A percentile compares a stretch with the other conserved stretches of the same genome.
phyloP scores from a whole-genome alignment of 2,888 invertebrate genomes.

The Nomada fucata region DNA sequence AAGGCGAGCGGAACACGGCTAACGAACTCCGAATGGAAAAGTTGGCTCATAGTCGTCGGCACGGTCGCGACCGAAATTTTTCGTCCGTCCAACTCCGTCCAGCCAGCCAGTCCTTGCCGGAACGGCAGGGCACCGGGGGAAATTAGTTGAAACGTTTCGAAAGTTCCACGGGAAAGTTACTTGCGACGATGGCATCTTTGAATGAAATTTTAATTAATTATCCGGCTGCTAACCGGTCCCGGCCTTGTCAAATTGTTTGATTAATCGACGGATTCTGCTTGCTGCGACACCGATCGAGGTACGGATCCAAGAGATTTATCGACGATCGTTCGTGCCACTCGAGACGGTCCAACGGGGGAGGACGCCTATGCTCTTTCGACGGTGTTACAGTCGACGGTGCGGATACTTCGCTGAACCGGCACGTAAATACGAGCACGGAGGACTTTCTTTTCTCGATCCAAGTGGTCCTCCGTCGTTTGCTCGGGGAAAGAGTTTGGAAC shows the following conservation, averaged over 20 bases:
- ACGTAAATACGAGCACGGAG: slow-evolving; percentile 61
- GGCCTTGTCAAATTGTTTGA: slow-evolving; percentile 36
- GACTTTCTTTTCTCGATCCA: slow-evolving; percentile 56
- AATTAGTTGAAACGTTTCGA: slow-evolving; percentile 57
- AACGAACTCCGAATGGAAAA: slow-evolving; percentile 56
- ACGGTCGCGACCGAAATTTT: slow-evolving; percentile 43
- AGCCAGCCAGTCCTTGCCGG: background rate
- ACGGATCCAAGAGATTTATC: slow-evolving; percentile 35
- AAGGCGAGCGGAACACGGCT: slow-evolving; percentile 8
- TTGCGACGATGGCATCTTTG: slow-evolving; percentile 40
- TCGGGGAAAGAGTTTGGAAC: slow-evolving; percentile 6
- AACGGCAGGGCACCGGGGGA: background rate
- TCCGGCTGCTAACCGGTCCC: slow-evolving; percentile 17
- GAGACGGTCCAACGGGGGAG: background rate
- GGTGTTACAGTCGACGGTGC: slow-evolving; percentile 38
- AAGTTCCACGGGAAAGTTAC: slow-evolving; percentile 32
- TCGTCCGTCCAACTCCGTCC: slow-evolving; percentile 6
- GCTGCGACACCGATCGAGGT: background rate
- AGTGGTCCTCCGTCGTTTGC: slow-evolving; percentile 61
- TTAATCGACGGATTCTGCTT: slow-evolving; percentile 24
- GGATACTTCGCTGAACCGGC: slow-evolving; percentile 52
- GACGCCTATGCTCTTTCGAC: slow-evolving; percentile 44
- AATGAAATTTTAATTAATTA: slow-evolving; percentile 53
- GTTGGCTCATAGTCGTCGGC: slow-evolving; percentile 64
- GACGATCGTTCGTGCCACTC: slow-evolving; percentile 6